Evolutionary conservation across 2,113 vertebrate species (phyloP).

Genomic region (Reinhardtius hippoglossoides): DNA sequence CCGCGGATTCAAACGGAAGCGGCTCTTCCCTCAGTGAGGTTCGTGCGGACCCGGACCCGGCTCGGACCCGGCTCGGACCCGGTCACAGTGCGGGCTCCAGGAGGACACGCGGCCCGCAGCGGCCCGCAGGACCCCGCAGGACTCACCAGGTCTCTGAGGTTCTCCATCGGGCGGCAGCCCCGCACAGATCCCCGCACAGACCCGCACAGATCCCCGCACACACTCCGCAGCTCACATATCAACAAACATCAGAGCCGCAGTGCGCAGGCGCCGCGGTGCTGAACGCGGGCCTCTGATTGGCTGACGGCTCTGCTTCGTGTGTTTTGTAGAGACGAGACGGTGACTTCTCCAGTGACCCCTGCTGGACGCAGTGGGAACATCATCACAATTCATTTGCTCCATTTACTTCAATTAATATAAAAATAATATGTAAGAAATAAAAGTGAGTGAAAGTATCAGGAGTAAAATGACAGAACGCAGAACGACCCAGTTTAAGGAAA

Average conservation of each 20-base stretch:
- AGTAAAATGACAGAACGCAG: too few relatives aligned
- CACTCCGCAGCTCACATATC: conserved; percentile 45
- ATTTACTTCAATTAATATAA: not conserved
- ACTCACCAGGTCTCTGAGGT: conserved; percentile 71
- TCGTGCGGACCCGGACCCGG: not conserved
- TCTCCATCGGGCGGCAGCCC: conserved; percentile 58
- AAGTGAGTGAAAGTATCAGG: too few relatives aligned
- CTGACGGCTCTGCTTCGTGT: conserved; percentile 46
- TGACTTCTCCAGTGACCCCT: conserved; percentile 18
- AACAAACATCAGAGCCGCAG: conserved; percentile 19
- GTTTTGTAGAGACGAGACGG: not conserved
- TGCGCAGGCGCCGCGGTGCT: conserved; percentile 53
- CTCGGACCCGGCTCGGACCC: not conserved
- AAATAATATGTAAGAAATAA: not conserved
- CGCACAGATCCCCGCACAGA: too few relatives aligned
- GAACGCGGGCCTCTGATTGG: conserved; percentile 48
- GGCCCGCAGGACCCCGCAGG: not conserved
- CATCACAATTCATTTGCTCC: not conserved
- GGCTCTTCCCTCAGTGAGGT: not conserved
- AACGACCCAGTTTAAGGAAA: too few relatives aligned
- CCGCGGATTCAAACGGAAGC: not conserved
- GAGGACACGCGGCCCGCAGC: not conserved
- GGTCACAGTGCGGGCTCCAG: not conserved
- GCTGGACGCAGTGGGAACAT: not conserved
- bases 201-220: not conserved